These are phyloP conservation scores for Cyrtodaria siliqua DNA, from an alignment of 2,888 invertebrate species.

Conservation along the genomic window DNA sequence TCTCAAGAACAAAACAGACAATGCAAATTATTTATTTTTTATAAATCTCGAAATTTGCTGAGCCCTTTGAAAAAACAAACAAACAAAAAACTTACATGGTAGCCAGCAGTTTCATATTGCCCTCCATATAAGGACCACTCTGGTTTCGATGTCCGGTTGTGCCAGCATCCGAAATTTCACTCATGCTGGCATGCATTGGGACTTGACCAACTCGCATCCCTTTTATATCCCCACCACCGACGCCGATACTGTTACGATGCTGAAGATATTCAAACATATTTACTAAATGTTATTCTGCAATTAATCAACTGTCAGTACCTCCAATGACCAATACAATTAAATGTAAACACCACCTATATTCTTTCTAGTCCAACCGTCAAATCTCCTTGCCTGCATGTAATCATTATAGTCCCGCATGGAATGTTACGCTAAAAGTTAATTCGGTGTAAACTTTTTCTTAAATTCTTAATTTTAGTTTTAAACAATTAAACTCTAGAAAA, in stretches of 20 bases:
- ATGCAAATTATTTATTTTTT: too few relatives aligned
- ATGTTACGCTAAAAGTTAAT: not conserved
- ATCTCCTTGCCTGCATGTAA: slow-evolving; percentile 59
- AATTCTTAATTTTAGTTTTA: too few relatives aligned
- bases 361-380: not conserved
- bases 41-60: too few relatives aligned
- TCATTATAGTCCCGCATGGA: slow-evolving; percentile 56
- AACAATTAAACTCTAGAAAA: too few relatives aligned
- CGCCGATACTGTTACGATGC: slow-evolving; percentile 25
- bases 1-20: too few relatives aligned
- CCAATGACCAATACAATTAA: not conserved
- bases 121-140: slow-evolving; percentile 68
- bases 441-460: slow-evolving; percentile 12
- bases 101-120: slow-evolving; percentile 68
- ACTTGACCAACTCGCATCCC: not conserved
- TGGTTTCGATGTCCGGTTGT: slow-evolving; percentile 5
- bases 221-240: not conserved
- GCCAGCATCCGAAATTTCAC: slow-evolving; percentile 19
- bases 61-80: too few relatives aligned
- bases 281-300: too few relatives aligned
- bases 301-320: not conserved
- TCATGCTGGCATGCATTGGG: slow-evolving; percentile 9
- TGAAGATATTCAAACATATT: too few relatives aligned
- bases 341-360: slow-evolving; percentile 7
- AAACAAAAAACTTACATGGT: slow-evolving; percentile 55